phyloP scores from a whole-genome alignment of 2,797 vertebrate species.

The Muscicapa comitata region DNA sequence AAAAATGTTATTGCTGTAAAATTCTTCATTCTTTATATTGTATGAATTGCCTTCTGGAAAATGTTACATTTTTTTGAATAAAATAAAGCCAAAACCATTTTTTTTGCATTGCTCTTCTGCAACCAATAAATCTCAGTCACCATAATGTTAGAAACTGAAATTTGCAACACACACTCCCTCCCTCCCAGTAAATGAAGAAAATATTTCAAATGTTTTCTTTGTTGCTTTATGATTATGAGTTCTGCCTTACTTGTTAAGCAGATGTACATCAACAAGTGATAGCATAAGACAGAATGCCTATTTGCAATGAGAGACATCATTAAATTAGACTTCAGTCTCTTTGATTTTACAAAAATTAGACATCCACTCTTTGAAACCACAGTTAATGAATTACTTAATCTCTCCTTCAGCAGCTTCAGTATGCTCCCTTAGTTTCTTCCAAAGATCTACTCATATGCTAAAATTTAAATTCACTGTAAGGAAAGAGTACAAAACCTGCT shows the following conservation, averaged over 20 bases:
- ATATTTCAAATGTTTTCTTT: not conserved
- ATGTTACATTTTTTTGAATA: not conserved
- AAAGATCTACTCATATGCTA: not conserved
- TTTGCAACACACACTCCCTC: fast-evolving
- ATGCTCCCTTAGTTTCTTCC: not conserved
- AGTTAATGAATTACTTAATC: constrained; percentile 43
- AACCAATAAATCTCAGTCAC: not conserved
- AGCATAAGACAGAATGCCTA: not conserved
- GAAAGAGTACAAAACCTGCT: not conserved
- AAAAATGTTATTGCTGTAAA: not conserved
- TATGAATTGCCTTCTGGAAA: not conserved
- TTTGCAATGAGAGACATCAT: not conserved
- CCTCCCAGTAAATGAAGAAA: not conserved
- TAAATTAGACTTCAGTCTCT: not conserved
- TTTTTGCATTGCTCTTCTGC: not conserved
- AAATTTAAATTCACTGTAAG: not conserved
- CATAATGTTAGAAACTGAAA: not conserved
- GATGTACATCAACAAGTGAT: not conserved
- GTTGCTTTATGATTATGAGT: not conserved
- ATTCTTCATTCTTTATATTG: not conserved
- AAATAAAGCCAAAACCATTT: not conserved
- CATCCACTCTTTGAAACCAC: not conserved
- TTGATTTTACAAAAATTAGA: constrained; percentile 25
- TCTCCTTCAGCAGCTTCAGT: not conserved
- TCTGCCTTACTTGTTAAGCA: not conserved